Evolutionary conservation across 2,888 invertebrate species (phyloP), one percentile per base, ranked within the genome.

Genomic region (Azorinus chamasolen): DNA sequence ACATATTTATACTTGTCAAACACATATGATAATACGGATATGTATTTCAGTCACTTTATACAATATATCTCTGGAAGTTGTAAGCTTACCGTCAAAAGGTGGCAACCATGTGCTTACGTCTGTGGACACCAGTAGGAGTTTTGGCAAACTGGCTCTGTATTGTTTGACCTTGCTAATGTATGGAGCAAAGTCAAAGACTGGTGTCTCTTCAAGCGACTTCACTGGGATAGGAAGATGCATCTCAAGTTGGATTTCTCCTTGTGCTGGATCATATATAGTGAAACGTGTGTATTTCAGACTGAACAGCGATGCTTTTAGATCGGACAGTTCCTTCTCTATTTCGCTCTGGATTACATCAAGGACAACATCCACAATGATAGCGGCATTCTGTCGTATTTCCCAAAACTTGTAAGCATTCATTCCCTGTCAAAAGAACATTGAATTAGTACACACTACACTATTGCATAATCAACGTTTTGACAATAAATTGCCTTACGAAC

Each of bases 21-120:
- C n/a, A n/a, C n/a, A n/a, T n/a, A n/a, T n/a, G n/a, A n/a, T n/a
- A n/a, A n/a, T n/a, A 75, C 75, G 14, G 69, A n/a, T n/a, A n/a
- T n/a, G n/a, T n/a, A n/a, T n/a, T n/a, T n/a, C n/a, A n/a, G n/a
- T n/a, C n/a, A n/a, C n/a, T n/a, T n/a, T n/a, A n/a, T n/a, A n/a
- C n/a, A n/a, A n/a, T n/a, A n/a, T n/a, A n/a, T n/a, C n/a, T n/a
- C n/a, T n/a, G n/a, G n/a, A n/a, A n/a, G n/a, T n/a, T n/a, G n/a
- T n/a, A n/a, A n/a, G n/a, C 68, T 93, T 93, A 97, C 97, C 96
- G 93, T 95, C 95, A 92, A 97, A 97, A 3, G 97, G 97, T 53
- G 98, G 98, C 86, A 98, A 89, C 95, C 97, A 95, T 76, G 96
- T 57, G 25, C 95, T 94, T 1, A 96, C 95, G 91, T 97, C 96